These are phyloP conservation scores for Ornithoptera alexandrae DNA, from an alignment of 2,888 invertebrate genomes.

Conservation along the genomic window DNA sequence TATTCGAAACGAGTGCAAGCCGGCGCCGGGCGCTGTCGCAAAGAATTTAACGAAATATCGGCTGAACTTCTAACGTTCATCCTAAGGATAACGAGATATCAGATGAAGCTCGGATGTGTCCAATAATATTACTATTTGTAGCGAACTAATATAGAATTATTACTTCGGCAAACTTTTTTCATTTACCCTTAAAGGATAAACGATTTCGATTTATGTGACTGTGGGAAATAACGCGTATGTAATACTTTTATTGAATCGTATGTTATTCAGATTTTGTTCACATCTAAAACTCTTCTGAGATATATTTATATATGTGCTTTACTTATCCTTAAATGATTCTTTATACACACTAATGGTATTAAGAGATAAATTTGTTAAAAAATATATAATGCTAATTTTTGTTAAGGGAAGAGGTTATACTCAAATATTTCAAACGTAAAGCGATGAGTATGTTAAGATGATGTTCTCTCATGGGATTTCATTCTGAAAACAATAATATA, in stretches of 20 bases:
- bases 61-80: neutral
- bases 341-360: no score
- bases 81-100: constrained; percentile 25
- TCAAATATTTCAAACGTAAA: no score
- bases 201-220: constrained; percentile 1
- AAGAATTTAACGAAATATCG: constrained; percentile 16
- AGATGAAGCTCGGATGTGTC: constrained; percentile 19
- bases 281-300: no score
- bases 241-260: neutral
- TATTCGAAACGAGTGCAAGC: constrained; percentile 27
- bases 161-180: constrained; percentile 17
- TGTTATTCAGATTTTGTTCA: neutral
- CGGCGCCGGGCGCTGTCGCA: constrained; percentile 6
- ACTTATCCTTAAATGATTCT: no score
- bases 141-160: constrained; percentile 21
- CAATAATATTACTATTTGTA: constrained; percentile 20
- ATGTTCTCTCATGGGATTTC: no score
- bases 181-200: constrained; percentile 5
- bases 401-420: no score
- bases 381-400: no score
- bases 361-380: no score
- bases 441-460: no score
- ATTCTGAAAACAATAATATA: no score
- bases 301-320: no score
- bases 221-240: neutral